Percentiles rank a stretch among this genome's conserved stretches.
These are phyloP conservation scores for Carassius auratus DNA, from an alignment of 2,113 vertebrate genomes.

Conservation along the genomic window DNA sequence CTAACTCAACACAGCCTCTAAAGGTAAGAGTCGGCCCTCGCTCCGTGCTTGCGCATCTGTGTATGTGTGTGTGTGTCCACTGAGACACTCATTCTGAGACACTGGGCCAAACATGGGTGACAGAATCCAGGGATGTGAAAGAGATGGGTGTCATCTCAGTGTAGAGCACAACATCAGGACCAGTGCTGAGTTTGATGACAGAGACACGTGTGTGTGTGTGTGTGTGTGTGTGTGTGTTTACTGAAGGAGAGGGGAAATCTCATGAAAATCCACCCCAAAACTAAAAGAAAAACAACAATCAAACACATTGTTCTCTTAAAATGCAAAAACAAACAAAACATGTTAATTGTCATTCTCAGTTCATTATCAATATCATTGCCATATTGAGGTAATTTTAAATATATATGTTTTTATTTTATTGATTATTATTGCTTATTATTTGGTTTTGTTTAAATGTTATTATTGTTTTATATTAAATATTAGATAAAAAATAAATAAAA, in stretches of 20 bases:
- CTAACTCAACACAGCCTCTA: constrained; percentile 35
- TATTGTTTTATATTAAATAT: neutral
- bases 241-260: neutral
- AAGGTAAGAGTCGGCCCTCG: constrained; percentile 10
- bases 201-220: neutral
- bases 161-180: constrained; percentile 9
- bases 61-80: neutral
- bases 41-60: neutral
- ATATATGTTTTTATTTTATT: too few relatives aligned
- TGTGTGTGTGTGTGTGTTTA: neutral
- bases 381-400: neutral
- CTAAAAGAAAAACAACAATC: neutral
- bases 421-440: neutral
- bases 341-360: neutral
- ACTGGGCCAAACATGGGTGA: neutral
- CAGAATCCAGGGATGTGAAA: constrained; percentile 16
- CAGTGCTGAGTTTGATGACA: neutral
- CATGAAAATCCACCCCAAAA: neutral
- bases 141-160: neutral
- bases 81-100: neutral
- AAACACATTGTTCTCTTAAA: neutral
- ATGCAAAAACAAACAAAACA: neutral
- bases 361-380: neutral
- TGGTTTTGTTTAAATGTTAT: neutral
- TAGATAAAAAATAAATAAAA: neutral